These are phyloP conservation scores for Achatina immaculata DNA, from an alignment of 1,140 invertebrate species.

Conservation along the genomic window DNA sequence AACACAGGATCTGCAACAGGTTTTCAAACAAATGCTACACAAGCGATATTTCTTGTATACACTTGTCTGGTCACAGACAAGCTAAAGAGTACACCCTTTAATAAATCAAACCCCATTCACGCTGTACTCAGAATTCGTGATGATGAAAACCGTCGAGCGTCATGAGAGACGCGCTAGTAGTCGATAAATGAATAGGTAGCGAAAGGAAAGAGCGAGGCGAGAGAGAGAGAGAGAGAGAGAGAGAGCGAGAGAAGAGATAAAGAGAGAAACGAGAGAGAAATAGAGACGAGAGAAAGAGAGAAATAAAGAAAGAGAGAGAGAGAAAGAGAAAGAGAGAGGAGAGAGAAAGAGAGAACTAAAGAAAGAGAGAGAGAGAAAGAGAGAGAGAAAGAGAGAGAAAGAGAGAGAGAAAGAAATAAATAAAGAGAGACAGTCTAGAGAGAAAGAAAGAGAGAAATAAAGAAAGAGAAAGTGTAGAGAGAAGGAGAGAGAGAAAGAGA, in stretches of 20 bases:
- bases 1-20: no score
- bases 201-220: no score
- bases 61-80: no score
- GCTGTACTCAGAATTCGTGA: no score
- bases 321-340: conserved; percentile 7
- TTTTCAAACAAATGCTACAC: no score
- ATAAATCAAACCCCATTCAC: no score
- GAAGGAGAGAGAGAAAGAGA: background rate
- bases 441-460: background rate
- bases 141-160: no score
- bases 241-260: background rate
- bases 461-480: background rate
- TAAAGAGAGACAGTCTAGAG: background rate
- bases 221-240: background rate
- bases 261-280: background rate
- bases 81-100: no score
- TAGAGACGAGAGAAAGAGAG: background rate
- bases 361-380: background rate
- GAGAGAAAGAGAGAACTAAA: background rate
- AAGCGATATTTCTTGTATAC: no score
- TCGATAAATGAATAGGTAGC: no score
- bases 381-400: conserved; percentile 1
- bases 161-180: no score
- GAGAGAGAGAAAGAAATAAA: conserved; percentile 18
- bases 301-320: conserved; percentile 4